phyloP scores from a whole-genome alignment of 2,888 invertebrate species.

The Pristionchus exspectatus region DNA sequence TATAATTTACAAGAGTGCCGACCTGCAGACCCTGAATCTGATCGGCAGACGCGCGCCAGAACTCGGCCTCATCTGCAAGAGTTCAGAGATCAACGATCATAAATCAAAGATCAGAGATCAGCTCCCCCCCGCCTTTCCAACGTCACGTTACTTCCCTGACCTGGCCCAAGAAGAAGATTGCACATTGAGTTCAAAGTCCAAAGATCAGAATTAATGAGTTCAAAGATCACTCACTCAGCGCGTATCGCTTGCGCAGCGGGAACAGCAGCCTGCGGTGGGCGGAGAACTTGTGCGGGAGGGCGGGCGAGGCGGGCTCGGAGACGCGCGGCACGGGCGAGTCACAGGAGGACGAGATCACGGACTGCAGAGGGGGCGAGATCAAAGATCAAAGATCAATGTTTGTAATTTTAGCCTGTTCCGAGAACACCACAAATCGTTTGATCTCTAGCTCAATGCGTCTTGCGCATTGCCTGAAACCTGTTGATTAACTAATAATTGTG shows the following conservation, averaged over 20 bases:
- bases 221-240: slow-evolving; percentile 58
- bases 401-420: no score
- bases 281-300: slow-evolving; percentile 74
- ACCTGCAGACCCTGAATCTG: slow-evolving; percentile 59
- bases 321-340: slow-evolving; percentile 76
- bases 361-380: slow-evolving; percentile 11
- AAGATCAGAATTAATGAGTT: background rate
- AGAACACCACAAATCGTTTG: no score
- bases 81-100: background rate
- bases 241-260: slow-evolving; percentile 72
- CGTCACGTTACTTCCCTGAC: no score
- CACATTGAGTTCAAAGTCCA: background rate
- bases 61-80: slow-evolving; percentile 74
- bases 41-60: slow-evolving; percentile 74
- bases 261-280: slow-evolving; percentile 74
- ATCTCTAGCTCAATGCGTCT: no score
- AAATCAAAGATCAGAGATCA: no score
- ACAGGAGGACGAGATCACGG: slow-evolving; percentile 64
- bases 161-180: no score
- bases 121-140: no score
- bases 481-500: no score
- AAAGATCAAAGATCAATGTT: background rate
- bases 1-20: background rate
- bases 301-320: slow-evolving; percentile 76
- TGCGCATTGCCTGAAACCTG: no score